phyloP scores from a whole-genome alignment of 2,113 vertebrate genomes.

The Taurulus bubalis region DNA sequence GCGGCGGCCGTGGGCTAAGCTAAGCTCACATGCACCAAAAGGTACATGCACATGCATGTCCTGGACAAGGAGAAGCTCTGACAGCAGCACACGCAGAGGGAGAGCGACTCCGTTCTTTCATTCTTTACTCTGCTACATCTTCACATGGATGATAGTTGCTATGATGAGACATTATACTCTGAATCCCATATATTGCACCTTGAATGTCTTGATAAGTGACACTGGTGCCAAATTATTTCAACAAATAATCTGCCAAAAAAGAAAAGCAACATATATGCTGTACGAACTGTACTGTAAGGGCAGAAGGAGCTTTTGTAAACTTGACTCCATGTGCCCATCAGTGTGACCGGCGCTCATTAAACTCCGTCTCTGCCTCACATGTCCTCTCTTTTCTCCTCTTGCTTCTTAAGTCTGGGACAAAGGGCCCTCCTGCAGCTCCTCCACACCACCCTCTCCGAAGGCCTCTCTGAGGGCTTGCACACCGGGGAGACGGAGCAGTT shows the following conservation, averaged over 20 bases:
- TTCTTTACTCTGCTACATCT: no score
- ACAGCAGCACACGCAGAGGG: no score
- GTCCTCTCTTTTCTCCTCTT: slow-evolving; percentile 3
- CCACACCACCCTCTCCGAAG: slow-evolving; percentile 2
- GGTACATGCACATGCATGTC: no score
- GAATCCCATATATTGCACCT: not conserved
- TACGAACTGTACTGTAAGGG: not conserved
- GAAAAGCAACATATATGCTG: not conserved
- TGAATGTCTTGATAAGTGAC: not conserved
- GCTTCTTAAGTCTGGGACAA: slow-evolving; percentile 15
- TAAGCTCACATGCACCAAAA: not conserved
- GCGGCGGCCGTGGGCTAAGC: not conserved
- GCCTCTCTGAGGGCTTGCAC: slow-evolving; percentile 30
- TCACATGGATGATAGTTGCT: not conserved
- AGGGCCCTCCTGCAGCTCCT: not conserved
- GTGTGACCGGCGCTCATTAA: slow-evolving; percentile 23
- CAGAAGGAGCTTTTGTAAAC: not conserved
- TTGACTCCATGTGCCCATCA: slow-evolving; percentile 8
- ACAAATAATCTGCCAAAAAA: not conserved
- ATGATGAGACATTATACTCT: not conserved
- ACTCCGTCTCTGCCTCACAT: slow-evolving; percentile 15
- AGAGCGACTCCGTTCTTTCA: no score
- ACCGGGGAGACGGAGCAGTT: slow-evolving; percentile 32
- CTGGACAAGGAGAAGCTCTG: no score
- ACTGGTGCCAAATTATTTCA: not conserved